These are phyloP conservation scores for Drosophila mercatorum DNA, from an alignment of 2,888 invertebrate species.

Conservation along the genomic window DNA sequence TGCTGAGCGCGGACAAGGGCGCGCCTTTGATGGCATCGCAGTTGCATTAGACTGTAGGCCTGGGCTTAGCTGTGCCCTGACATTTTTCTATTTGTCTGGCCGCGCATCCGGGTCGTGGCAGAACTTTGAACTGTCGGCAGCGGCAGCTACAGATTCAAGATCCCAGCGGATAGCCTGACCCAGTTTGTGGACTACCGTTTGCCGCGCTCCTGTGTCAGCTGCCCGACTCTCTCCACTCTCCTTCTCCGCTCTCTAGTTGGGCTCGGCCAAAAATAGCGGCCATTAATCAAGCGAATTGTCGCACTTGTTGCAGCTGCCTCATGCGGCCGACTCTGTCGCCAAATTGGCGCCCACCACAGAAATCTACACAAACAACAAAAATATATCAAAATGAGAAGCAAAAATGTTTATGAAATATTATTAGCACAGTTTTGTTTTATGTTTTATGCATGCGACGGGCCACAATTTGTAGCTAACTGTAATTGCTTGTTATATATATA, in stretches of 20 bases:
- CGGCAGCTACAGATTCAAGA: slow-evolving; percentile 27
- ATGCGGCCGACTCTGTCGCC: slow-evolving; percentile 48
- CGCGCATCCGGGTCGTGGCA: slow-evolving; percentile 51
- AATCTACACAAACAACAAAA: neutral
- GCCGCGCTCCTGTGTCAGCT: slow-evolving; percentile 4
- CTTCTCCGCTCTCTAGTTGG: neutral
- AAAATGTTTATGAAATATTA: slow-evolving; percentile 38
- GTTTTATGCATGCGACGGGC: slow-evolving; percentile 20
- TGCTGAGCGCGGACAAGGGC: slow-evolving; percentile 47
- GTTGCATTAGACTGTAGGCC: slow-evolving; percentile 4
- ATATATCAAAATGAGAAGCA: slow-evolving; percentile 9
- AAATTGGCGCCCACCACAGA: slow-evolving; percentile 57
- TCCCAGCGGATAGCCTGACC: slow-evolving; percentile 47
- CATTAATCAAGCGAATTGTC: slow-evolving; percentile 58
- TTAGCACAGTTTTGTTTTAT: slow-evolving; percentile 56
- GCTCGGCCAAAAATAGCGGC: slow-evolving; percentile 44
- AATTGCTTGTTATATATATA: neutral
- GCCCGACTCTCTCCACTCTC: neutral
- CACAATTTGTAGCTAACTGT: slow-evolving; percentile 15
- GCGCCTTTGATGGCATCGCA: slow-evolving; percentile 50
- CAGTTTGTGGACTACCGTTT: slow-evolving; percentile 43
- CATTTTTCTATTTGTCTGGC: slow-evolving; percentile 50
- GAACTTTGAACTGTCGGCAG: slow-evolving; percentile 55
- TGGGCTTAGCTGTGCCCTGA: slow-evolving; percentile 17
- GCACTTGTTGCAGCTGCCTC: slow-evolving; percentile 65